Conservation (phyloP, 2,888 invertebrate species). For the Cybosia mesomella region DNA sequence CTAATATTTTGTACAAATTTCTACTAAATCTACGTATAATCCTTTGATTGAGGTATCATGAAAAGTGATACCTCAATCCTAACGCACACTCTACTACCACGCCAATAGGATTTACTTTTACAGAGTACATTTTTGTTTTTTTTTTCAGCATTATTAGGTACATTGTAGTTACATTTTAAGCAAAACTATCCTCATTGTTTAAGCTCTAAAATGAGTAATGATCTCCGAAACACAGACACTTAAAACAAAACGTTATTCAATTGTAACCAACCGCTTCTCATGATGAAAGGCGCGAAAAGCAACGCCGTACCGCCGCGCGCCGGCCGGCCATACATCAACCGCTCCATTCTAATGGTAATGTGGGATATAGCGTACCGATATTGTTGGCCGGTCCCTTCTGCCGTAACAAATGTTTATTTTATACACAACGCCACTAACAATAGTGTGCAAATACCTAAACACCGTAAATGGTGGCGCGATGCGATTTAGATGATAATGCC, state of each 20-base stretch:
- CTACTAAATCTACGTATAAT: too few species aligned
- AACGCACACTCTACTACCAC: too few species aligned
- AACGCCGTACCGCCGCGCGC: conserved; percentile 23
- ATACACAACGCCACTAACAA: conserved; percentile 87
- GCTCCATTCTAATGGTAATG: conserved; percentile 85
- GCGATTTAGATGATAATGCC: conserved; percentile 87
- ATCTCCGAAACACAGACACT: conserved; percentile 11
- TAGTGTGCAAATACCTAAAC: conserved; percentile 87
- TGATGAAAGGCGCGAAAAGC: conserved; percentile 56
- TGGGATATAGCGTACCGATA: conserved; percentile 78
- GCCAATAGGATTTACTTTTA: neutral
- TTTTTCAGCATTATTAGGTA: too few species aligned
- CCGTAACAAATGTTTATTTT: conserved; percentile 87
- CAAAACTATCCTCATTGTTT: neutral
- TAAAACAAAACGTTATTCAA: conserved; percentile 33
- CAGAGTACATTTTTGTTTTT: too few species aligned
- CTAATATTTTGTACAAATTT: too few species aligned
- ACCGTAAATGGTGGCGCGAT: conserved; percentile 81
- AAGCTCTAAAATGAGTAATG: conserved; percentile 1
- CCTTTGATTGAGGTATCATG: neutral
- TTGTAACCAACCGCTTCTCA: conserved; percentile 42
- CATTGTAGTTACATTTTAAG: too few species aligned
- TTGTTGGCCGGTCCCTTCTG: conserved; percentile 77
- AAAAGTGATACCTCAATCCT: too few species aligned
- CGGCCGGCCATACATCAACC: conserved; percentile 79